phyloP scores from a whole-genome alignment of 1,140 invertebrate species.

The Aphidius gifuensis region DNA sequence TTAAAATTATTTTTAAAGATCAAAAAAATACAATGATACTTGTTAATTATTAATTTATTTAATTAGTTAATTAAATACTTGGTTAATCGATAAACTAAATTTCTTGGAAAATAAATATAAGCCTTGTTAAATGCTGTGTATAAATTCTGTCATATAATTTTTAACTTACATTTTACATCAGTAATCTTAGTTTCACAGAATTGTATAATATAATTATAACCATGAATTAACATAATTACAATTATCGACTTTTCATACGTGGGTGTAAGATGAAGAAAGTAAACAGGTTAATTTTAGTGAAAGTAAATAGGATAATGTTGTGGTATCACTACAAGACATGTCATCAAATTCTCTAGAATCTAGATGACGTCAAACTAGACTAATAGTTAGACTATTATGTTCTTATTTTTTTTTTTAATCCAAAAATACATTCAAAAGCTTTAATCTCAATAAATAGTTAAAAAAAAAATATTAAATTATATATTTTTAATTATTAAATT shows the following conservation, averaged over 20 bases:
- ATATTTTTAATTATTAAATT: too few relatives aligned
- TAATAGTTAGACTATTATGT: too few relatives aligned
- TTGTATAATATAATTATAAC: slow-evolving; percentile 17
- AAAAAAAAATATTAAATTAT: too few relatives aligned
- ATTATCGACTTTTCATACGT: slow-evolving; percentile 23
- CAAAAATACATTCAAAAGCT: too few relatives aligned
- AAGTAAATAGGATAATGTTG: too few relatives aligned
- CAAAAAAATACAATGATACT: background rate
- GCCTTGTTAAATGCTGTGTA: background rate
- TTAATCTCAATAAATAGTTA: too few relatives aligned
- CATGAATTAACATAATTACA: slow-evolving; percentile 29
- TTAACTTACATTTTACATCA: background rate
- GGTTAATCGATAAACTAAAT: background rate
- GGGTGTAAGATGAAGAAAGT: background rate
- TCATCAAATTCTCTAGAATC: too few relatives aligned
- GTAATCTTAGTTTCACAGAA: too few relatives aligned
- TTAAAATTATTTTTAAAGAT: background rate
- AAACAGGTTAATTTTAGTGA: too few relatives aligned
- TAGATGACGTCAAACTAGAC: too few relatives aligned
- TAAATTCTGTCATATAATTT: background rate
- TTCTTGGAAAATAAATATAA: slow-evolving; percentile 3
- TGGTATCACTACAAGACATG: too few relatives aligned
- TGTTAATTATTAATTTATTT: background rate
- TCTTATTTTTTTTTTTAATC: too few relatives aligned
- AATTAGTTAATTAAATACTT: background rate